A percentile compares a stretch with the other conserved stretches of the same genome.
Evolutionary conservation across 2,797 vertebrate genomes (phyloP).

Genomic region (Pangasius larnaudii): DNA sequence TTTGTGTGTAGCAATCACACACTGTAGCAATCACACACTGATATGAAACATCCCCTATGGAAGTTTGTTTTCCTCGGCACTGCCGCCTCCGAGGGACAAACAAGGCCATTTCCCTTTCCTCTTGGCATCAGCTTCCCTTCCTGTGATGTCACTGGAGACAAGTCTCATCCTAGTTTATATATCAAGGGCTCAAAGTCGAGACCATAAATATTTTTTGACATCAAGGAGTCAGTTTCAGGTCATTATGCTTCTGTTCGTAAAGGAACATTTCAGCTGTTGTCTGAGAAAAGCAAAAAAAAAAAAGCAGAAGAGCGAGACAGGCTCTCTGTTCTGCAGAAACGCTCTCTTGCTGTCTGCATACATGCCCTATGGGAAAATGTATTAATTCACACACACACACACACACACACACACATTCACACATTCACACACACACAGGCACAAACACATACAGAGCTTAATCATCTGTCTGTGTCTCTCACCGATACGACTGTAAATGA

Average conservation of each 20-base stretch:
- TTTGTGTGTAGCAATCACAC: slow-evolving; percentile 38
- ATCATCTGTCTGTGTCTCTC: slow-evolving; percentile 61
- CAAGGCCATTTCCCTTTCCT: slow-evolving; percentile 52
- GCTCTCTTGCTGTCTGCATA: slow-evolving; percentile 46
- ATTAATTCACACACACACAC: slow-evolving; percentile 52
- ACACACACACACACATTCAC: slow-evolving; percentile 10
- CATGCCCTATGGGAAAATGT: slow-evolving; percentile 52
- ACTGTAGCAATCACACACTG: slow-evolving; percentile 40
- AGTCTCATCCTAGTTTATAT: slow-evolving; percentile 36
- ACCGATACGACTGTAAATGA: slow-evolving; percentile 67
- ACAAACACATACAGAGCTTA: slow-evolving; percentile 48
- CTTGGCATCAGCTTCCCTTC: slow-evolving; percentile 47
- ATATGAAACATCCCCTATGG: slow-evolving; percentile 52
- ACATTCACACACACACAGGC: slow-evolving; percentile 15
- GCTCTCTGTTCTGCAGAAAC: slow-evolving; percentile 31
- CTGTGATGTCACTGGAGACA: slow-evolving; percentile 55
- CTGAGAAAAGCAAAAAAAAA: slow-evolving; percentile 7
- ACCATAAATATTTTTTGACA: slow-evolving; percentile 27
- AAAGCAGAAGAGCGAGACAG: slow-evolving; percentile 15
- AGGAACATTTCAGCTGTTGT: slow-evolving; percentile 36
- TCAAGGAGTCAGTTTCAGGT: slow-evolving; percentile 27
- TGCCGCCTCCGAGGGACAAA: slow-evolving; percentile 50
- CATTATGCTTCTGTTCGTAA: slow-evolving; percentile 23
- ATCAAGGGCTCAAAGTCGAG: slow-evolving; percentile 27
- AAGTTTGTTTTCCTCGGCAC: slow-evolving; percentile 47